Percentiles rank a stretch among this genome's conserved stretches.
Conservation (phyloP, 2,888 invertebrate species). For the Scaeva pyrastri region DNA sequence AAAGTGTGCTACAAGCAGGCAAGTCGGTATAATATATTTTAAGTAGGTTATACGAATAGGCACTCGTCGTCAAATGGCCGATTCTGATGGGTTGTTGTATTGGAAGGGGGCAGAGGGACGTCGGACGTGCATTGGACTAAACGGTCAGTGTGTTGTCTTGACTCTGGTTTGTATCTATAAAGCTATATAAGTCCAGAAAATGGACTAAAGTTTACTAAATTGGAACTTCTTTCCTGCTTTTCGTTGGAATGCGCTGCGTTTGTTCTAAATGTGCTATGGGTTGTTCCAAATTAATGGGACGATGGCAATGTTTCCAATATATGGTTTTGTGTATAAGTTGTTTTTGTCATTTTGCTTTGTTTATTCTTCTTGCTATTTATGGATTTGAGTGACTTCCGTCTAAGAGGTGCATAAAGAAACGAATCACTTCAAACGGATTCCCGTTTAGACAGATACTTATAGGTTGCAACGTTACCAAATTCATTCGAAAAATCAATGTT, state of each 20-base stretch:
- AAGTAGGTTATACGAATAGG: slow-evolving; percentile 63
- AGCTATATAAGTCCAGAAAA: slow-evolving; percentile 17
- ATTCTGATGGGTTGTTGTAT: slow-evolving; percentile 61
- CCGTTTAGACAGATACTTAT: too few species aligned
- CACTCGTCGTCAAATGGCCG: slow-evolving; percentile 52
- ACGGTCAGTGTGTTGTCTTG: too few species aligned
- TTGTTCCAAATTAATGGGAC: slow-evolving; percentile 56
- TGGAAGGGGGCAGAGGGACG: too few species aligned
- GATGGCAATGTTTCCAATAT: slow-evolving; percentile 37
- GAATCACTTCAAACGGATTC: too few species aligned
- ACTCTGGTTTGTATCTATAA: slow-evolving; percentile 35
- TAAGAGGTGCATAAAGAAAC: not conserved
- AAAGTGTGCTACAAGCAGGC: slow-evolving; percentile 66
- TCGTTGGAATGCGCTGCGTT: slow-evolving; percentile 47
- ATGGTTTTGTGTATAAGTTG: slow-evolving; percentile 14
- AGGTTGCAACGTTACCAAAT: too few species aligned
- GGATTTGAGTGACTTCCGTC: slow-evolving; percentile 8
- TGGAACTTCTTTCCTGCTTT: slow-evolving; percentile 57
- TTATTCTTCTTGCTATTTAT: not conserved
- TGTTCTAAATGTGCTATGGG: slow-evolving; percentile 52
- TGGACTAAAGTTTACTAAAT: slow-evolving; percentile 47
- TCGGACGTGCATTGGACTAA: too few species aligned
- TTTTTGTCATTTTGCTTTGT: not conserved
- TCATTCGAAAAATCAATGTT: too few species aligned
- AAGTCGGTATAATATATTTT: slow-evolving; percentile 13